phyloP scores from a whole-genome alignment of 2,113 vertebrate species.

The Myrmecobius fasciatus region DNA sequence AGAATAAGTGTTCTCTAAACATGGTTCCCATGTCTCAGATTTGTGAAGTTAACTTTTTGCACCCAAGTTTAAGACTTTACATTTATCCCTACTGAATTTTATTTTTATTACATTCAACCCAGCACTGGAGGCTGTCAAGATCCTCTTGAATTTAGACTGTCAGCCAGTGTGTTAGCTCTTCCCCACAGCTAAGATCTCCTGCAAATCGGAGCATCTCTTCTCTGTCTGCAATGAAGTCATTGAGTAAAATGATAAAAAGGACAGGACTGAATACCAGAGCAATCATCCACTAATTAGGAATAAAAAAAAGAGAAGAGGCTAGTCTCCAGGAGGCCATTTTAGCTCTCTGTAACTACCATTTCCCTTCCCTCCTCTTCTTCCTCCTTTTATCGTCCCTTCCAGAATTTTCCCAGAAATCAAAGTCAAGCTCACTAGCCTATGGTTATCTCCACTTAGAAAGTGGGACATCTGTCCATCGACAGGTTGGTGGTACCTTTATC shows the following conservation, averaged over 20 bases:
- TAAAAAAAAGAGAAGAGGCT: neutral
- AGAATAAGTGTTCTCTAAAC: neutral
- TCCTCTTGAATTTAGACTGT: neutral
- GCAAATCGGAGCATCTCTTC: neutral
- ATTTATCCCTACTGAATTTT: neutral
- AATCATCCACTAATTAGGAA: neutral
- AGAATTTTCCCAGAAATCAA: neutral
- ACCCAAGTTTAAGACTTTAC: neutral
- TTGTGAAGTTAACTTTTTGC: neutral
- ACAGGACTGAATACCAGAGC: neutral
- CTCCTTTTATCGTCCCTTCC: neutral
- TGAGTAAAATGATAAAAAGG: neutral
- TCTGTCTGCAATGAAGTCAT: neutral
- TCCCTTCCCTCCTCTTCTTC: neutral
- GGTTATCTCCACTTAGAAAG: neutral
- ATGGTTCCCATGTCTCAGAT: neutral
- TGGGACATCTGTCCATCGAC: neutral
- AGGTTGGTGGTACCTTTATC: neutral
- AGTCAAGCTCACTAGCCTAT: neutral
- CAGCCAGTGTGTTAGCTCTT: neutral
- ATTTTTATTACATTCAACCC: neutral
- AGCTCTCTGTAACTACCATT: neutral
- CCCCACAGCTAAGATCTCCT: neutral
- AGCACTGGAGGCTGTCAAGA: neutral
- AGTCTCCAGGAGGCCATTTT: neutral